These are phyloP conservation scores for Tuta absoluta DNA, from an alignment of 2,888 invertebrate genomes.

Conservation along the genomic window DNA sequence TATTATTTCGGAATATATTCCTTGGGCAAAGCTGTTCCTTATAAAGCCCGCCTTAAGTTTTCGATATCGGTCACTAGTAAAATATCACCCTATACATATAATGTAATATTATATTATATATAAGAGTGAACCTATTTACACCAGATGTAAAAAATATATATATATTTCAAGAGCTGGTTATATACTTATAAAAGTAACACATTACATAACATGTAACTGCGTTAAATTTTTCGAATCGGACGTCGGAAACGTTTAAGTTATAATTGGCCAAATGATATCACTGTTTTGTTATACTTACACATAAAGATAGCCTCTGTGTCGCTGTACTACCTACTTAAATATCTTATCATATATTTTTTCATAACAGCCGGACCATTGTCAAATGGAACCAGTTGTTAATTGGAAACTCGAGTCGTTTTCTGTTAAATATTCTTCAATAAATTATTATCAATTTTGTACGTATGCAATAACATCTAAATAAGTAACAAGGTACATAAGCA, in stretches of 20 bases:
- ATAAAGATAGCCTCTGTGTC: conserved; percentile 59
- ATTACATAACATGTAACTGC: background rate
- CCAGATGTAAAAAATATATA: too few relatives aligned
- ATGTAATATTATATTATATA: too few relatives aligned
- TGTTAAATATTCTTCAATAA: background rate
- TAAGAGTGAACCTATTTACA: too few relatives aligned
- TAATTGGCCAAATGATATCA: conserved; percentile 51
- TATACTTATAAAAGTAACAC: too few relatives aligned
- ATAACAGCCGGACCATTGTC: conserved; percentile 46
- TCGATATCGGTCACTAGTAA: too few relatives aligned
- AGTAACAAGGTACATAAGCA: background rate
- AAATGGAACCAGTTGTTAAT: conserved; percentile 39
- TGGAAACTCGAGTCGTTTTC: conserved; percentile 33
- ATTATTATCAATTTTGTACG: background rate
- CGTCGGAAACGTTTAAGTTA: conserved; percentile 24
- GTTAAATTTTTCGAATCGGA: background rate
- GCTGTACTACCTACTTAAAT: conserved; percentile 37
- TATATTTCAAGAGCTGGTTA: too few relatives aligned
- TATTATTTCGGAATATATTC: too few relatives aligned
- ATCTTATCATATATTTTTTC: conserved; percentile 51
- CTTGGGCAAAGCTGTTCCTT: too few relatives aligned
- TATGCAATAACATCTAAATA: background rate
- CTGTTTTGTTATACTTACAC: conserved; percentile 45
- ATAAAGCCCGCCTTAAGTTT: too few relatives aligned
- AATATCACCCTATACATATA: too few relatives aligned